Evolutionary conservation across 2,888 invertebrate genomes (phyloP), one percentile per base, ranked within the genome.

Genomic region (Xestia sexstrigata): DNA sequence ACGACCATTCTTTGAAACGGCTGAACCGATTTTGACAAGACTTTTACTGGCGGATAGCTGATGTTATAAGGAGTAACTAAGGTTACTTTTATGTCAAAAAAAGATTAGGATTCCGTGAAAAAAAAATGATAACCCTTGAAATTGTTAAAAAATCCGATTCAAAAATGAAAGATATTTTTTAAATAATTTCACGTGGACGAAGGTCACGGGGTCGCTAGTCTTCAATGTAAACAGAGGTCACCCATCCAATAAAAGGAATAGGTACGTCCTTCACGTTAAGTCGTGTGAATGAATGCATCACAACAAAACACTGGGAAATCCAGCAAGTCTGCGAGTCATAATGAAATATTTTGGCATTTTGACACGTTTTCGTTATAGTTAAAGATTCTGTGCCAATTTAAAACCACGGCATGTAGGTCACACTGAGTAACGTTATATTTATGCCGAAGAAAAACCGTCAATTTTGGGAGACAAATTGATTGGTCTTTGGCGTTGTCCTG

Each of bases 321-420:
- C 58, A 35, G n/a, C 42, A 35, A 75, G 49, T 47, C 55, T 47
- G 2, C 35, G n/a, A 65, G 20, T 39, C n/a, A 58, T 52, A 84
- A 68, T 55, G 23, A 67, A 70, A 62, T 66, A 63, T 55, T 70
- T 80, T 80, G 80, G 80, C 80, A 84, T 23, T 49, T 35, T 13
- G 47, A 62, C 67, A 63, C 30, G 35, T 81, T 68, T 70, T 67
- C 55, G n/a, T 68, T 62, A n/a, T 15, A 69, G 79, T 79, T 58
- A 47, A 67, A 45, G 47, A 45, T 63, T 79, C 55, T 62, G 80
- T 81, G 81, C 84, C 84, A 81, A 81, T 84, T 68, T 49, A 58
- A 17, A 81, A 71, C 42, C 9, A 26, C 47, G 7, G 39, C 35
- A 81, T 84, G 23, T 81, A 47, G 81, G 80, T 68, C 84, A 83